Percentiles rank a stretch among this genome's conserved stretches.
Conservation (phyloP, 2,888 invertebrate species). For the Seladonia tumulorum region DNA sequence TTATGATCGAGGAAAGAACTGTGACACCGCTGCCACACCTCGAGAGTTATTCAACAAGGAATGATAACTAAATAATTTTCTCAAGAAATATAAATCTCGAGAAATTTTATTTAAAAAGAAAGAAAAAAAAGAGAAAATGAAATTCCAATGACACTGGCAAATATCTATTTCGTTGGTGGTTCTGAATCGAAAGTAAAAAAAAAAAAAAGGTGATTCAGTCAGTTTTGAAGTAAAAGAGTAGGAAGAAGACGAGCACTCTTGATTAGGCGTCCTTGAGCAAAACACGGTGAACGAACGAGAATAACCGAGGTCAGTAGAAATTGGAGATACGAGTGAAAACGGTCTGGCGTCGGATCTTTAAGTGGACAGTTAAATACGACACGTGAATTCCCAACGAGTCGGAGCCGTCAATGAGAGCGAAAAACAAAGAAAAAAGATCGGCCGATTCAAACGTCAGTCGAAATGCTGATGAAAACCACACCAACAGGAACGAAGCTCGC, state of each 20-base stretch:
- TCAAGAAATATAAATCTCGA: no score
- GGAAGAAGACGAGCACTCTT: not conserved
- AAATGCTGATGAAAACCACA: constrained; percentile 67
- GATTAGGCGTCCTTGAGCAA: not conserved
- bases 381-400: constrained; percentile 18
- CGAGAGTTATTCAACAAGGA: no score
- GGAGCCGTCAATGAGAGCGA: constrained; percentile 11
- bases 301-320: not conserved
- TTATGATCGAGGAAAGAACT: not conserved
- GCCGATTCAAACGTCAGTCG: constrained; percentile 64
- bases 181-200: not conserved
- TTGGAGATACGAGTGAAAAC: not conserved
- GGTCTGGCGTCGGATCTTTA: not conserved
- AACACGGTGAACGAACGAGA: not conserved
- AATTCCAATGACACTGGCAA: not conserved
- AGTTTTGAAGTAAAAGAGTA: not conserved
- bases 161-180: not conserved
- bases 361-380: constrained; percentile 25
- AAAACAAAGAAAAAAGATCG: constrained; percentile 14
- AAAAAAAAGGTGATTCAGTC: not conserved
- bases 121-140: not conserved
- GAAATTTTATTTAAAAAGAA: not conserved
- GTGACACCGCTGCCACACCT: not conserved
- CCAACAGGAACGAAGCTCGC: constrained; percentile 54
- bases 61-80: no score